A percentile compares a stretch with the other conserved stretches of the same genome.
These are phyloP conservation scores for Drosophila tropicalis DNA, from an alignment of 1,140 invertebrate genomes.

Conservation along the genomic window DNA sequence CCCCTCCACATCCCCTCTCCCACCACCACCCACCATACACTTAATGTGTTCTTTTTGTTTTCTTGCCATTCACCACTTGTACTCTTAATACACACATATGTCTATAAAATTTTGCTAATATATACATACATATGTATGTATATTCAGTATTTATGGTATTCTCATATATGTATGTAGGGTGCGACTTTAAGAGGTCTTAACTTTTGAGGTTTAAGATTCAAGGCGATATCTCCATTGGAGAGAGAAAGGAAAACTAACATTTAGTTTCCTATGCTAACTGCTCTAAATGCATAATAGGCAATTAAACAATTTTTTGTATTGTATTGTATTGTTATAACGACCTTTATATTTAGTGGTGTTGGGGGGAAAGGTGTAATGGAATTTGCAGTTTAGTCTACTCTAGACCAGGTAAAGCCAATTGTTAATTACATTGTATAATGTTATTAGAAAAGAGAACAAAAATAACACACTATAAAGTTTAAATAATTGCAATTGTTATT, in stretches of 20 bases:
- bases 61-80: background rate
- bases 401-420: background rate
- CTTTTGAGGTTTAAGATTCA: background rate
- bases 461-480: no score
- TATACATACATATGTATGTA: background rate
- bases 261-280: slow-evolving; percentile 3
- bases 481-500: no score
- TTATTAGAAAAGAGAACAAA: no score
- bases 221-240: background rate
- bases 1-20: background rate
- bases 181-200: slow-evolving; percentile 1
- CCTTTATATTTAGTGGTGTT: background rate
- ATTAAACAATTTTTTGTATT: background rate
- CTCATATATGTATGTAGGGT: background rate
- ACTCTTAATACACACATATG: background rate
- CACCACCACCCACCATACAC: background rate
- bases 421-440: no score
- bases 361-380: background rate
- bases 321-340: background rate
- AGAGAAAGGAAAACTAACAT: background rate
- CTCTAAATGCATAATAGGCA: background rate
- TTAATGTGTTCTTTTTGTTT: background rate
- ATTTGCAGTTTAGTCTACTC: slow-evolving; percentile 7
- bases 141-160: no score
- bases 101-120: background rate